phyloP scores from a whole-genome alignment of 2,888 invertebrate species.

The Gortyna flavago region DNA sequence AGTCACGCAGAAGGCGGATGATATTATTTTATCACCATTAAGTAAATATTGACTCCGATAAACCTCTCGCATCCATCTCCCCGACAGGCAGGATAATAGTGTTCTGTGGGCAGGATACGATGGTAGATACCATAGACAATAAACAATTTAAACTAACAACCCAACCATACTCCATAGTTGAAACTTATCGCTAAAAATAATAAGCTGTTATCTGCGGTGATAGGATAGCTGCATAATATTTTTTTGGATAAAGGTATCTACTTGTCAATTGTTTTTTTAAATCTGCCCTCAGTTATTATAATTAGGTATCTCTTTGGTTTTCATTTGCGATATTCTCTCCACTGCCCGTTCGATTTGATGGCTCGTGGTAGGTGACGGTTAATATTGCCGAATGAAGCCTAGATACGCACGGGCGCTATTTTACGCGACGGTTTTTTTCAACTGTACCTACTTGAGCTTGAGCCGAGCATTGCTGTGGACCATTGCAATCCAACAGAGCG shows the following conservation, averaged over 20 bases:
- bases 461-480: too few relatives aligned
- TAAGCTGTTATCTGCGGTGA: constrained; percentile 22
- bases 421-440: neutral
- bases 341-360: neutral
- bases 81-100: constrained; percentile 46
- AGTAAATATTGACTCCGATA: constrained; percentile 46
- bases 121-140: constrained; percentile 41
- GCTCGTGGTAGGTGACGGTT: neutral
- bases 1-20: neutral
- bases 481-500: neutral
- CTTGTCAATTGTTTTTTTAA: neutral
- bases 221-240: constrained; percentile 1
- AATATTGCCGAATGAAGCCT: neutral
- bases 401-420: neutral
- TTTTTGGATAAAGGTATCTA: constrained; percentile 3
- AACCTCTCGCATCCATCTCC: constrained; percentile 34
- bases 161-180: constrained; percentile 23
- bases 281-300: neutral
- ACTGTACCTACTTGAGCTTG: neutral
- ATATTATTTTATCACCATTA: constrained; percentile 23
- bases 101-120: constrained; percentile 51
- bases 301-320: neutral
- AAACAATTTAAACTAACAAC: constrained; percentile 31
- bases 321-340: neutral
- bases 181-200: constrained; percentile 46